Evolutionary conservation across 2,797 vertebrate species (phyloP), one percentile per base, ranked within the genome.

Genomic region (Lepidocolaptes lacrymiger): DNA sequence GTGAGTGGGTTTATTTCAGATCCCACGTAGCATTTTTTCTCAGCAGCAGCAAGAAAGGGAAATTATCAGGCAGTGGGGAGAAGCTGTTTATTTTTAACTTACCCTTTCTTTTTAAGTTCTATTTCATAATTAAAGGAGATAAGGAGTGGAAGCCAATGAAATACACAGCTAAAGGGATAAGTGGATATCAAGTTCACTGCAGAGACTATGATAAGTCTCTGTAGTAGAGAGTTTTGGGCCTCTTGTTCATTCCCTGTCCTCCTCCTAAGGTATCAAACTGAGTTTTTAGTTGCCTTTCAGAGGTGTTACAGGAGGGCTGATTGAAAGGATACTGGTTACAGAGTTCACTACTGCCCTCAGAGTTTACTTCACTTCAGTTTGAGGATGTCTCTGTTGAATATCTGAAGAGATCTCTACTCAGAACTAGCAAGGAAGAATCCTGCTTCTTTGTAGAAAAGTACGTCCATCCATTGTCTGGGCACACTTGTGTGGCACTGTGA

Each of bases 41-140:
- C 85, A 66, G 59, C 79, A 63, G 85, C 76, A 91, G 59, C 67
- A 92, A 95, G 93, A 92, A 94, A 85, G 49, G 79, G 87, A 93
- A 96, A 91, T 95, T 93, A 91, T 86, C 89, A 92, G 52, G 82
- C 89, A 93, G 71, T 61, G 69, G 69, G 52, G 77, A 86, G 48
- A 93, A 88, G 77, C 90, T 96, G 85, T 95, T 94, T 96, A 95
- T 96, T 96, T 95, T 97, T 92, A 96, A 94, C 94, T 94, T 93
- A 81, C 32, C 82, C 82, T 91, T 95, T 96, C 64, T 94, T 96
- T 96, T 77, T 59, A 86, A 91, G 67, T 90, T 89, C 46, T 85
- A 2, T 83, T 91, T 96, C 66, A 28, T 88, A 95, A 91, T 94
- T 94, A 92, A 73, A 79, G 59, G 71, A 74, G 82, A 56, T 88